Base-by-base conservation (phyloP, 1,140 invertebrate species). In the Calycopis cecrops region DNA sequence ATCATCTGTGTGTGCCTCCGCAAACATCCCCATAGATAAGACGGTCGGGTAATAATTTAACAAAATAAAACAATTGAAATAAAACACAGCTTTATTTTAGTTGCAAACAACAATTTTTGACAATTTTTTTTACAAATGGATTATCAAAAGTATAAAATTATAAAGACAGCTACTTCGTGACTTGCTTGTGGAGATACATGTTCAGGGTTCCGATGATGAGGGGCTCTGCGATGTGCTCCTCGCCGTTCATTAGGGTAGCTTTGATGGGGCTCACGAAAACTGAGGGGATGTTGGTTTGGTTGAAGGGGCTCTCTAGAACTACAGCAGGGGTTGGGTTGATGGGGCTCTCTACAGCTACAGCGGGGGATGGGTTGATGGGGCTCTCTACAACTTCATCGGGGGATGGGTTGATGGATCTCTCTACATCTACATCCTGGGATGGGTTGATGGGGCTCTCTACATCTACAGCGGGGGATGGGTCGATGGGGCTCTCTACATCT, bases 311-410 rank as follows among this genome's bases (percentile, higher is more conserved):
- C 28, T 12, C 10, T n/a, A 42, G 47, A 12, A 33, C n/a, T 0
- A 52, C 21, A n/a, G 63, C 53, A 38, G 61, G 60, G n/a, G 38
- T 50, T 17, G 59, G 55, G 14, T 50, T 34, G 16, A 52, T 52
- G 17, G 16, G 11, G n/a, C 37, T 18, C 0, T 55, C 56, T 14
- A 48, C 60, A 6, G 59, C 57, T 37, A 52, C 17, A 10, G 49
- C 57, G 9, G 57, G 51, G n/a, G 50, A 18, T 28, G 50, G 40
- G n/a, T 40, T 40, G 35, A 49, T 18, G 17, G 59, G 48, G 21
- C 40, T 28, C 0, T 57, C 57, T 17, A 48, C 56, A 11, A 63
- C 61, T 33, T 48, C 37, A n/a, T 42, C 57, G n/a, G 57, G 44
- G 14, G 42, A 3, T 6, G 44, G 35, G 10, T 9, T 44, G 40